phyloP scores from a whole-genome alignment of 2,797 vertebrate genomes.

The Lithobates sylvaticus region DNA sequence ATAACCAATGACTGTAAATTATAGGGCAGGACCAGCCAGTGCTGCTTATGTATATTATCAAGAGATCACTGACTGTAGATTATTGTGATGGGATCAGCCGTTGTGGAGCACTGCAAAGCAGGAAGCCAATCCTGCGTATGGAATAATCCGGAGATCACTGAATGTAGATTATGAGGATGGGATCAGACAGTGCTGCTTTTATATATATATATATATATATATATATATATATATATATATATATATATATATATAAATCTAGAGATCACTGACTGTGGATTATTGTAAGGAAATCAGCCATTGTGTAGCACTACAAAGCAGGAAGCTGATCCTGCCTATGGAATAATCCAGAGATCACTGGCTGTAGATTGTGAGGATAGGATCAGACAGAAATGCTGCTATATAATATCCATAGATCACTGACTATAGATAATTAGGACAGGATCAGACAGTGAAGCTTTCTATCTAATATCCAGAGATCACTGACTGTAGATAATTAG shows the following conservation, averaged over 20 bases:
- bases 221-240: too few relatives aligned
- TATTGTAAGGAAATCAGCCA: neutral
- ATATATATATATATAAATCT: neutral
- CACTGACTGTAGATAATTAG: neutral
- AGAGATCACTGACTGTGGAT: neutral
- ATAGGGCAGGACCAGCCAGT: neutral
- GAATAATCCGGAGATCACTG: neutral
- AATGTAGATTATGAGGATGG: neutral
- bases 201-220: too few relatives aligned
- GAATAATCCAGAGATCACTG: neutral
- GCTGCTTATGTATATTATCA: neutral
- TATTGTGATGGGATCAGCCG: neutral
- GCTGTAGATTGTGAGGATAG: neutral
- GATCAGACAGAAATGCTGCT: neutral
- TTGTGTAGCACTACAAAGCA: too few relatives aligned
- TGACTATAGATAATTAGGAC: neutral
- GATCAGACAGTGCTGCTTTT: neutral
- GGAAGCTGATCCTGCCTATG: neutral
- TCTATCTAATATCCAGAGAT: neutral
- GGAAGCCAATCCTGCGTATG: neutral
- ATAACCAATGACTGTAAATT: neutral
- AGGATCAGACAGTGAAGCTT: neutral
- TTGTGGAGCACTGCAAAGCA: too few relatives aligned
- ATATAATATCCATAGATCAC: neutral
- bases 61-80: neutral